Evolutionary conservation across 2,113 vertebrate species (phyloP).

Genomic region (Perognathus longimembris): DNA sequence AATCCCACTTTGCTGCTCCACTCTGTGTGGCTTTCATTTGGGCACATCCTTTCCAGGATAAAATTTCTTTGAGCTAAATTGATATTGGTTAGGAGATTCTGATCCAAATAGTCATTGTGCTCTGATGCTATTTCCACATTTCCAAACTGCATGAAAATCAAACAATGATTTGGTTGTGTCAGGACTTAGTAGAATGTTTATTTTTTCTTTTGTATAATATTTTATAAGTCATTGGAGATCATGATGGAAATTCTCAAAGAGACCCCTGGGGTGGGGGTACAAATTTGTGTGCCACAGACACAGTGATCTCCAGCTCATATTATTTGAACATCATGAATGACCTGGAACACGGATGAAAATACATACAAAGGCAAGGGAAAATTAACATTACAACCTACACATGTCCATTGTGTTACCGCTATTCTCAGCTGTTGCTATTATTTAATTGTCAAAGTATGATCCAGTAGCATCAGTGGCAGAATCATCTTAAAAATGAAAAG

Average conservation of each 20-base stretch:
- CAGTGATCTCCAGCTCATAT: background rate
- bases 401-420: background rate
- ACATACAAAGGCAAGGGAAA: background rate
- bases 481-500: background rate
- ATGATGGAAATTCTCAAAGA: slow-evolving; percentile 48
- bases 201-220: background rate
- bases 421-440: background rate
- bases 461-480: background rate
- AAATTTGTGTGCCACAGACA: background rate
- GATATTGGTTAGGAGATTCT: background rate
- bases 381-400: background rate
- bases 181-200: slow-evolving; percentile 34
- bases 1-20: background rate
- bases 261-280: background rate
- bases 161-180: slow-evolving; percentile 15
- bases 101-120: background rate
- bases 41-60: background rate
- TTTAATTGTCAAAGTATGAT: background rate
- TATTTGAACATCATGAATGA: background rate
- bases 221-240: background rate
- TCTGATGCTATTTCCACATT: slow-evolving; percentile 39
- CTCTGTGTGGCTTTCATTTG: background rate
- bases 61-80: background rate
- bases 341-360: background rate
- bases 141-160: slow-evolving; percentile 59